Percentiles rank a stretch among this genome's conserved stretches.
Evolutionary conservation across 2,113 vertebrate species (phyloP).

Genomic region (Rhea americana): DNA sequence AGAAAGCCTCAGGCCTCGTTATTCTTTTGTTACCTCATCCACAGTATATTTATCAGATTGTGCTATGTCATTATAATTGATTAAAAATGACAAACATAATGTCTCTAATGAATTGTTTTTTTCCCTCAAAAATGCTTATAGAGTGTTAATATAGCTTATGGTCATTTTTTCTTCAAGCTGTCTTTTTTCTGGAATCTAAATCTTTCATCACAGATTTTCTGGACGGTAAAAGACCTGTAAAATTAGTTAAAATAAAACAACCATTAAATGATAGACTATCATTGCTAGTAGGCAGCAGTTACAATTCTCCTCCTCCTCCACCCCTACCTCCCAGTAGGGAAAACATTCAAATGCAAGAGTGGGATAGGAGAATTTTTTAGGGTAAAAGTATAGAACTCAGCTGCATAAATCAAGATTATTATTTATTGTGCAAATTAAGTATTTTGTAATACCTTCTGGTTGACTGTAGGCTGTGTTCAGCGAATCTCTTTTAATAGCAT

Average conservation of each 20-base stretch:
- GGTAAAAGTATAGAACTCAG: not conserved
- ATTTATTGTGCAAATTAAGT: not conserved
- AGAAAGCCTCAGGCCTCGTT: not conserved
- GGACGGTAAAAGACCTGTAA: not conserved
- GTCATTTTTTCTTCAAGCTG: not conserved
- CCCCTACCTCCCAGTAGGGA: not conserved
- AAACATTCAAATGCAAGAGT: not conserved
- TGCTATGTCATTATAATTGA: not conserved
- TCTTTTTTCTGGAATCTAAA: not conserved
- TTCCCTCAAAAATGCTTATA: not conserved
- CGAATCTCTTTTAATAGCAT: not conserved
- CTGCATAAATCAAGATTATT: too few species aligned
- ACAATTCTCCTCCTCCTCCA: not conserved
- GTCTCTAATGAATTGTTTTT: not conserved
- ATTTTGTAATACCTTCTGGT: not conserved
- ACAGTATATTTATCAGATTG: not conserved
- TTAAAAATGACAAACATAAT: not conserved
- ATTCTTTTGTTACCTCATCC: not conserved
- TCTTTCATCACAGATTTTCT: not conserved
- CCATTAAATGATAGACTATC: not conserved
- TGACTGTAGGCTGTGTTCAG: not conserved
- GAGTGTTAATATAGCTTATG: not conserved
- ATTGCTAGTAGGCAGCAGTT: not conserved
- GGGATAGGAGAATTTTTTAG: not conserved
- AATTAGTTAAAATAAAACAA: not conserved